Evolutionary conservation across 2,797 vertebrate species (phyloP).

Genomic region (Pagetopsis macropterus): DNA sequence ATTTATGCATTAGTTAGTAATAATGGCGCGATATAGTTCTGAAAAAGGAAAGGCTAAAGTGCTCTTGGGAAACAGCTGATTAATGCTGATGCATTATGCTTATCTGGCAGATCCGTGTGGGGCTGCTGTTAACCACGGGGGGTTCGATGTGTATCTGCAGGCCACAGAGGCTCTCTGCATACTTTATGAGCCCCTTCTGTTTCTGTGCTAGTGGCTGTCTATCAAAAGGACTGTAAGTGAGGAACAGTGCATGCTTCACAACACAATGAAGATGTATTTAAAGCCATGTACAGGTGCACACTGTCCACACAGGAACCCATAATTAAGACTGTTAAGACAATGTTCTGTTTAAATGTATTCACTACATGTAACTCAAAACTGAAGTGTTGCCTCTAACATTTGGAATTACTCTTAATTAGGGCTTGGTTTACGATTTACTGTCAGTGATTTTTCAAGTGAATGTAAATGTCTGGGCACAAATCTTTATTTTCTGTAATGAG

Average conservation of each 20-base stretch:
- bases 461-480: conserved; percentile 21
- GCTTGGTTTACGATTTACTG: conserved; percentile 19
- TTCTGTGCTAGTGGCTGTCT: conserved; percentile 35
- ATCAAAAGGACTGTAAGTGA: conserved; percentile 40
- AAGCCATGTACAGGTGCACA: not conserved
- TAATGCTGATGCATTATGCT: conserved; percentile 66
- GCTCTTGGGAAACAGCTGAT: conserved; percentile 59
- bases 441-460: conserved; percentile 28
- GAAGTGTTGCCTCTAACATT: conserved; percentile 16
- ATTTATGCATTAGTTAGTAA: conserved; percentile 49
- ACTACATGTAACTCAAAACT: conserved; percentile 1
- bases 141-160: conserved; percentile 33
- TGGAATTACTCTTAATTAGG: conserved; percentile 14
- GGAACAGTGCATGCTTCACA: conserved; percentile 26
- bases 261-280: conserved; percentile 13
- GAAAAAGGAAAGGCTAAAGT: conserved; percentile 45
- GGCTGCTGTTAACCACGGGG: conserved; percentile 53
- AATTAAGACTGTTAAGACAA: conserved; percentile 3
- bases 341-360: conserved; percentile 12
- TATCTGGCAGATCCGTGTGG: conserved; percentile 49
- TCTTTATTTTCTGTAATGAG: conserved; percentile 24
- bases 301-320: not conserved
- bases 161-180: conserved; percentile 57
- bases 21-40: conserved; percentile 29
- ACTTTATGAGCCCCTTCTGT: conserved; percentile 45